phyloP scores from a whole-genome alignment of 2,113 vertebrate genomes.

The Salvator merianae region DNA sequence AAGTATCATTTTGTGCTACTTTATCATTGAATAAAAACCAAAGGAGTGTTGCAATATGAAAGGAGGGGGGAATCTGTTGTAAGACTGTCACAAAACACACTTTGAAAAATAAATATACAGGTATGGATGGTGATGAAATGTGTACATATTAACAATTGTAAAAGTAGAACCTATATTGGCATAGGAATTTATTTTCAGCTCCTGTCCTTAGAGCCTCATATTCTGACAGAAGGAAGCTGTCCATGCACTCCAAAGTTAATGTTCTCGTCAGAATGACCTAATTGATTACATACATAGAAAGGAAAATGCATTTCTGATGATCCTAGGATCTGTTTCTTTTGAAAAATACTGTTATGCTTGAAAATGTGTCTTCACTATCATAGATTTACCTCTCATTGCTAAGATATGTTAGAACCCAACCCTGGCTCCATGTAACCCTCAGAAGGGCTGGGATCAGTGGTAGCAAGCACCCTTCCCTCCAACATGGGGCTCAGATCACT shows the following conservation, averaged over 20 bases:
- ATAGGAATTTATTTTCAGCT: too few species aligned
- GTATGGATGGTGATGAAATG: not conserved
- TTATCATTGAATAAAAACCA: slow-evolving; percentile 66
- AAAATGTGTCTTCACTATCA: too few species aligned
- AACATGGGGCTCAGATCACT: too few species aligned
- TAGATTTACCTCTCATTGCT: too few species aligned
- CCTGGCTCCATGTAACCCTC: too few species aligned
- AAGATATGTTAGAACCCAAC: too few species aligned
- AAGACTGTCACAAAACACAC: slow-evolving; percentile 58
- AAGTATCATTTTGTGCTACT: slow-evolving; percentile 60
- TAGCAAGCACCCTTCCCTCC: too few species aligned
- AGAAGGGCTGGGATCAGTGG: too few species aligned
- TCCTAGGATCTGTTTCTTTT: not conserved
- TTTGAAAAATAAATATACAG: slow-evolving; percentile 22
- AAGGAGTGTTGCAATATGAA: slow-evolving; percentile 66
- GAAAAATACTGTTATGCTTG: not conserved
- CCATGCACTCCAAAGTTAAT: not conserved
- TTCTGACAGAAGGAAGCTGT: not conserved
- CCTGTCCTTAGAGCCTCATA: not conserved
- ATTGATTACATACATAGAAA: not conserved
- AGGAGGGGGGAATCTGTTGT: slow-evolving; percentile 28
- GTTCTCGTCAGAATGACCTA: not conserved
- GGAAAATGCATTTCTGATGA: not conserved
- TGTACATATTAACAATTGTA: not conserved
- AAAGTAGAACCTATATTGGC: not conserved